Base-by-base conservation (phyloP, 2,888 invertebrate genomes). In the Sturmia bella region DNA sequence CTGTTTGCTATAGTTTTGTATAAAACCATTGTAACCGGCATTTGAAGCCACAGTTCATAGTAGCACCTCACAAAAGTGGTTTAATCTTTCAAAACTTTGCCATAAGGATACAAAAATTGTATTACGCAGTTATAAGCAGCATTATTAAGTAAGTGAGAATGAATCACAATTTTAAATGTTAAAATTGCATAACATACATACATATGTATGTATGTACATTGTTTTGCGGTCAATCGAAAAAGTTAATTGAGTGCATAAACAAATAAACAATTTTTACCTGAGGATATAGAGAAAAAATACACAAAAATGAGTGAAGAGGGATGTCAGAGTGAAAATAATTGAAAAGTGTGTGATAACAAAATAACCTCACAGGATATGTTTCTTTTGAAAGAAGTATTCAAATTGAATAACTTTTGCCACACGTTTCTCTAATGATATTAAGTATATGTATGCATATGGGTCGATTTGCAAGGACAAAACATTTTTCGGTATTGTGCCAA, bases 21-120 rank as follows among this genome's bases (percentile, higher is more conserved):
- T 89, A 89, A 89, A 89, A 87, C 73, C 85, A 85, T 87, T 86
- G 86, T 78, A 80, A 80, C 84, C 76, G 83, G 80, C 68, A 84
- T 84, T 84, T 85, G 83, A 75, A 84, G 82, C 59, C 85, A 86
- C 89, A 89, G 89, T 89, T 86, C 85, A 85, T 83, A 85, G 84
- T 75, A 83, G 85, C 85, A 61, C 85, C 85, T 75, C 86, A 84
- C 83, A 70, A 84, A 83, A 80, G 86, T 85, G 85, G 82, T 80
- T 81, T 73, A 48, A 68, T 19, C 12, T 66, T 68, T 57, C 24
- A 6, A 41, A 54, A 63, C 54, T 70, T 66, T 83, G 68, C 69
- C 81, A 68, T 37, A 80, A 75, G 77, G 73, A 77, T 72, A 39
- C 11, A 12, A 9, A 43, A 7, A 41, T 54, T 43, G 70, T 78